Evolutionary conservation across 2,113 vertebrate species (phyloP), one percentile per base, ranked within the genome.

Genomic region (Potamarius usumacintae): DNA sequence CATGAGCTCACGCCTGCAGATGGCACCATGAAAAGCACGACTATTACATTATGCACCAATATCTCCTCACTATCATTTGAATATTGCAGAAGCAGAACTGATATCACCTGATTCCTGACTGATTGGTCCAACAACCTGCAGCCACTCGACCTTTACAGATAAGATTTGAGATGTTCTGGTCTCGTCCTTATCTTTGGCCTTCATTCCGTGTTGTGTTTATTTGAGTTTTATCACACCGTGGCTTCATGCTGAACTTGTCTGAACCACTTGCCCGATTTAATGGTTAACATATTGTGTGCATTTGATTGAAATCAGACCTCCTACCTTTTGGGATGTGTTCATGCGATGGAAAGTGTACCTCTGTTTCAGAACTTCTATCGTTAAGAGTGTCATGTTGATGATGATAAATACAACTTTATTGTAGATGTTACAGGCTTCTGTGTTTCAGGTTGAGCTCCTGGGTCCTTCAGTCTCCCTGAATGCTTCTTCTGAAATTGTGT

Each of bases 261-360:
- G 57, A 82, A 71, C 85, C 27, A 67, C 65, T 77, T 52, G 76
- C 11, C n/a, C n/a, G 22, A 48, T 55, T 34, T 80, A 81, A 77
- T 82, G 30, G 11, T 48, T 81, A 34, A 81, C 53, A 0, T 18
- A 20, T 25, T 78, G 48, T 52, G 20, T 52, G 72, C 20, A 77
- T 77, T 52, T 7, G 53, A 34, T 11, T 2, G 9, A 60, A 22
- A 60, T 34, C 55, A 10, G 27, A 7, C 15, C 15, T 18, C n/a
- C 22, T 53, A 7, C 1, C 2, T n/a, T 53, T n/a, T 53, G 10
- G 10, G n/a, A 53, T 42, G 50, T 15, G 76, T 15, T 6, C 15
- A 55, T 53, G 12, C 50, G 4, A 52, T 25, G 42, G 10, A 52
- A 77, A 22, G 10, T 10, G 18, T 20, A 0, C 0, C 34, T 9